These are phyloP conservation scores for Lymantria monacha DNA, from an alignment of 2,888 invertebrate genomes.

Conservation along the genomic window DNA sequence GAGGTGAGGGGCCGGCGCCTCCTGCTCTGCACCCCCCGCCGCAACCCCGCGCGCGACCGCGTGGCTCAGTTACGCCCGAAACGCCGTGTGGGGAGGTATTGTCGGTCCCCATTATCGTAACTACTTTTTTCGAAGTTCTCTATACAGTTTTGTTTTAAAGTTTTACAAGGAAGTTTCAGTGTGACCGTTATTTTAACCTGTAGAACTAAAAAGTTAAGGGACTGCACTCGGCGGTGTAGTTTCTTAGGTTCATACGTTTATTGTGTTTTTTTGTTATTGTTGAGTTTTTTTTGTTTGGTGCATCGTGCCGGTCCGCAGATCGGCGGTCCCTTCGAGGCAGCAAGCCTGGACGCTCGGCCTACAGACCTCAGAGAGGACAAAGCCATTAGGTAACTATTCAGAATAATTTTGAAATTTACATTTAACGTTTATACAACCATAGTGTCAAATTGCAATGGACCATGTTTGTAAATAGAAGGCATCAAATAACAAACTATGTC, in stretches of 20 bases:
- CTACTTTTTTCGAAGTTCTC: constrained; percentile 81
- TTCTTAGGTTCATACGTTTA: constrained; percentile 71
- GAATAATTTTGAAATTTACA: constrained; percentile 30
- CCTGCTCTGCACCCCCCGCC: constrained; percentile 40
- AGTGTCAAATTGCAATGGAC: constrained; percentile 42
- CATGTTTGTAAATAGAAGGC: constrained; percentile 54
- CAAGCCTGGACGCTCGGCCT: constrained; percentile 71
- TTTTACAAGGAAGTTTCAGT: constrained; percentile 72
- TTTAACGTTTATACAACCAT: constrained; percentile 32
- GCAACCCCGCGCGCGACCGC: constrained; percentile 63
- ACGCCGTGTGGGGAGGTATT: constrained; percentile 75
- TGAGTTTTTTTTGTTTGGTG: constrained; percentile 81
- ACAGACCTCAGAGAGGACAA: constrained; percentile 69
- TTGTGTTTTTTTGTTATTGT: constrained; percentile 81
- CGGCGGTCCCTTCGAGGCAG: constrained; percentile 70
- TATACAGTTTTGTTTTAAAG: constrained; percentile 77
- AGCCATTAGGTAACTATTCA: constrained; percentile 79
- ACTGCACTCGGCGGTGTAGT: constrained; percentile 67
- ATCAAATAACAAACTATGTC: constrained; percentile 35
- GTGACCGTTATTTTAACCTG: constrained; percentile 65
- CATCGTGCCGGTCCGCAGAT: constrained; percentile 77
- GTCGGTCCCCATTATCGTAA: constrained; percentile 65
- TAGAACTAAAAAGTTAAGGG: constrained; percentile 62
- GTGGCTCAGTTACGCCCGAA: constrained; percentile 78
- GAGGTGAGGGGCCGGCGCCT: constrained; percentile 62